Conservation (phyloP, 1,140 invertebrate species). For the Nephila pilipes region DNA sequence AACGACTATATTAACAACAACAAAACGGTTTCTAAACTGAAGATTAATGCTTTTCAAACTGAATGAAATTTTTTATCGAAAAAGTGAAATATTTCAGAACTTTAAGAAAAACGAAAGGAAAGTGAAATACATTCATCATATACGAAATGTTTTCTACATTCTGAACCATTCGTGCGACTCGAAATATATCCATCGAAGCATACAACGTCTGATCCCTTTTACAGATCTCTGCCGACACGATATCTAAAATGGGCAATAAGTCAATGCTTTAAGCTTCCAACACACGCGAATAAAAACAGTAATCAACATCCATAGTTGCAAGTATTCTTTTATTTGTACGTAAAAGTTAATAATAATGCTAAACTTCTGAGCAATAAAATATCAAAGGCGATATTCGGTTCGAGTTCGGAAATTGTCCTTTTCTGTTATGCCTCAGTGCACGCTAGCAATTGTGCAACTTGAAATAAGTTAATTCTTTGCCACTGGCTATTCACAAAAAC, state of each 20-base stretch:
- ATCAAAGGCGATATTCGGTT: not conserved
- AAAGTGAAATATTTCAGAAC: not conserved
- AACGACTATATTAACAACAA: not conserved
- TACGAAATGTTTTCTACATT: not conserved
- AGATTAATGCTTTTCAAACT: not conserved
- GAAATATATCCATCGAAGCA: not conserved
- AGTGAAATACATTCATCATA: not conserved
- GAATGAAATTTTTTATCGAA: not conserved
- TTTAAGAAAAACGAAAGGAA: not conserved
- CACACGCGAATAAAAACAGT: constrained; percentile 12
- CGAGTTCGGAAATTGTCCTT: not conserved
- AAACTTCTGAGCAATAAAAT: not conserved
- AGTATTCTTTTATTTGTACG: not conserved
- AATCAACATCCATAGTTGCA: not conserved
- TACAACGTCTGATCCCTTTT: not conserved
- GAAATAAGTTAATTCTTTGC: not conserved
- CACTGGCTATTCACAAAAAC: not conserved
- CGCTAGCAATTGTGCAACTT: not conserved
- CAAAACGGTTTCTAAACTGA: not conserved
- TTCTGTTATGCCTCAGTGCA: not conserved
- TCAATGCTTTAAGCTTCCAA: not conserved
- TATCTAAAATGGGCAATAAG: not conserved
- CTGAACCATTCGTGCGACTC: not conserved
- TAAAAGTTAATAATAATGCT: not conserved
- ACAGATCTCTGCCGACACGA: not conserved